Percentiles rank a stretch among this genome's conserved stretches.
These are phyloP conservation scores for Oncorhynchus keta DNA, from an alignment of 2,113 vertebrate species.

Conservation along the genomic window DNA sequence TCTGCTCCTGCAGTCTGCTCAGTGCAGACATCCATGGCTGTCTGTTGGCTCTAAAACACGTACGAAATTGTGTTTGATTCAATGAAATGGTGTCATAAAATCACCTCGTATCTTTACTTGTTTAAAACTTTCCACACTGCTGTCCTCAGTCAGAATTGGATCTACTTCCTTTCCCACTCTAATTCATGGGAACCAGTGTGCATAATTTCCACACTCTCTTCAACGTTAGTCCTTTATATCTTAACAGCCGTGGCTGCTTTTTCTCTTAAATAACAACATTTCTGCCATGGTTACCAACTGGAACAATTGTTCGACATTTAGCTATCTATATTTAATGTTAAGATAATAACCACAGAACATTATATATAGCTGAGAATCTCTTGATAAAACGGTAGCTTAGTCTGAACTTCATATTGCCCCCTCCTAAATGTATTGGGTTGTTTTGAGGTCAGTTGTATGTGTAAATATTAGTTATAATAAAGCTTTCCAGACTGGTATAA, in stretches of 20 bases:
- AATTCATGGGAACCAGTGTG: background rate
- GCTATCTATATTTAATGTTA: background rate
- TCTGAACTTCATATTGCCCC: no score
- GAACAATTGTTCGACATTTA: background rate
- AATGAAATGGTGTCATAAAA: constrained; percentile 39
- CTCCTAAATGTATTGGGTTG: background rate
- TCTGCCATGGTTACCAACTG: background rate
- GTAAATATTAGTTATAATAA: background rate
- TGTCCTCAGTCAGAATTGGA: background rate
- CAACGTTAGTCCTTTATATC: background rate
- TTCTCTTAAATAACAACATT: background rate
- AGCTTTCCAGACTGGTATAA: constrained; percentile 57
- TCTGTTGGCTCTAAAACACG: constrained; percentile 33
- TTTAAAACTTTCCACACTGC: constrained; percentile 29
- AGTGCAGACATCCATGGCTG: constrained; percentile 38
- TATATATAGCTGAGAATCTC: background rate
- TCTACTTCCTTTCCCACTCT: background rate
- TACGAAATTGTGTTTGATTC: constrained; percentile 33
- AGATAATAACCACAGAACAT: background rate
- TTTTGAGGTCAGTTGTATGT: background rate
- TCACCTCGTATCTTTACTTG: constrained; percentile 21
- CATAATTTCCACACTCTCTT: background rate
- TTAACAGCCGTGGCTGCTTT: background rate
- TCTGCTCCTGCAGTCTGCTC: constrained; percentile 10
- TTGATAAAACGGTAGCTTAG: no score